These are phyloP conservation scores for Neodon shergylaensis DNA, from an alignment of 2,113 vertebrate genomes.

Conservation along the genomic window DNA sequence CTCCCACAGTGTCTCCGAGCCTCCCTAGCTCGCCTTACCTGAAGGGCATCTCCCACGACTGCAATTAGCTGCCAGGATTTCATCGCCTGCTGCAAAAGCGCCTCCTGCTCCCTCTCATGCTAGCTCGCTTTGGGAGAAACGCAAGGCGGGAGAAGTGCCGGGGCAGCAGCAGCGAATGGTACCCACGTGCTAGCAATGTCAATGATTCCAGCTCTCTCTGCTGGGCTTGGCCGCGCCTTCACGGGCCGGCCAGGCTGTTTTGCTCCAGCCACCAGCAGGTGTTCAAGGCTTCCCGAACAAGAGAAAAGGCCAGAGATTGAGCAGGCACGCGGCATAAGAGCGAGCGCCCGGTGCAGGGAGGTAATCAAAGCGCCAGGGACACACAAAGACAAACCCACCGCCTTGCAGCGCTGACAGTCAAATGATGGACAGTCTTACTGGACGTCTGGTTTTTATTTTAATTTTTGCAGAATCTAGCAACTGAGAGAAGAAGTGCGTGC, in stretches of 20 bases:
- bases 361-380: neutral
- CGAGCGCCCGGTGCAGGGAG: neutral
- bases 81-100: conserved; percentile 84
- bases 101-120: conserved; percentile 76
- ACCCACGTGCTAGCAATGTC: conserved; percentile 87
- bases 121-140: conserved; percentile 52
- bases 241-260: conserved; percentile 15
- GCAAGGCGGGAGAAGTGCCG: conserved; percentile 70
- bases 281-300: neutral
- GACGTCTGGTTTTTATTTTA: neutral
- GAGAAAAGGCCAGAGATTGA: neutral
- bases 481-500: neutral
- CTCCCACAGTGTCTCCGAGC: conserved; percentile 48
- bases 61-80: conserved; percentile 89
- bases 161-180: conserved; percentile 72
- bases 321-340: neutral
- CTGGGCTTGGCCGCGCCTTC: conserved; percentile 67
- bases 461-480: conserved; percentile 53
- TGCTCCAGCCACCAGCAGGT: conserved; percentile 70
- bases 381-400: conserved; percentile 14
- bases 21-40: conserved; percentile 84
- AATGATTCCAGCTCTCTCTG: conserved; percentile 82
- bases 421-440: neutral
- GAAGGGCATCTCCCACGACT: conserved; percentile 90
- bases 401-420: neutral